Evolutionary conservation across 1,140 invertebrate genomes (phyloP).

Genomic region (Trachelipus rathkii): DNA sequence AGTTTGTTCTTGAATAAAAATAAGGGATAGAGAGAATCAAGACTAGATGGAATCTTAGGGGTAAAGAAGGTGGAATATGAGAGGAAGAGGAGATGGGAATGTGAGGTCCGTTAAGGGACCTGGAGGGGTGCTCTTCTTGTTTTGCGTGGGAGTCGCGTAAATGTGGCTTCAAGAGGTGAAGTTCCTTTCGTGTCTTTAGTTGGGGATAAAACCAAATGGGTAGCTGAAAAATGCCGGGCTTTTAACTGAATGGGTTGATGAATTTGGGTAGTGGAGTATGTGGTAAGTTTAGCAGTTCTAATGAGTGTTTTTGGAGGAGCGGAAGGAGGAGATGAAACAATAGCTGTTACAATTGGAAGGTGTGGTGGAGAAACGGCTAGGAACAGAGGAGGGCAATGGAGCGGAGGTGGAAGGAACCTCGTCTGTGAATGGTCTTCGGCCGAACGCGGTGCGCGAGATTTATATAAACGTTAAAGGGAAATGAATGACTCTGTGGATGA

Average conservation of each 20-base stretch:
- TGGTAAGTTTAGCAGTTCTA: background rate
- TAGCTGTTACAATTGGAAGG: background rate
- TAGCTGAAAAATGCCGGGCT: background rate
- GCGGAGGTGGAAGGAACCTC: conserved; percentile 35
- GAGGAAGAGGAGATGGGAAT: background rate
- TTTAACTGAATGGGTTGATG: background rate
- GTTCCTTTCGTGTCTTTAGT: background rate
- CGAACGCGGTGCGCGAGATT: conserved; percentile 32
- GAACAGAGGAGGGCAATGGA: conserved; percentile 31
- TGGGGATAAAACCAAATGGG: background rate
- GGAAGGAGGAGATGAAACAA: background rate
- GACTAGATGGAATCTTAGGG: background rate
- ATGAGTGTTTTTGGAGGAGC: too few species aligned
- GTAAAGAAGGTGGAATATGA: background rate
- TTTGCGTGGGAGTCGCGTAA: background rate
- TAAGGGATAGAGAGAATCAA: conserved; percentile 6
- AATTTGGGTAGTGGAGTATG: background rate
- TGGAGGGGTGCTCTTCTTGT: background rate
- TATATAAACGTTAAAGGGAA: conserved; percentile 36
- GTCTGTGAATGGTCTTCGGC: conserved; percentile 16
- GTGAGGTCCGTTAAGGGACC: background rate
- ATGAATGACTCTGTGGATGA: conserved; percentile 28
- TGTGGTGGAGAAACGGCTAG: conserved; percentile 26
- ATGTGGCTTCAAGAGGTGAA: background rate
- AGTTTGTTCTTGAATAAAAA: too few species aligned